Evolutionary conservation across 2,888 invertebrate species (phyloP).

Genomic region (Matsumyia berberina): DNA sequence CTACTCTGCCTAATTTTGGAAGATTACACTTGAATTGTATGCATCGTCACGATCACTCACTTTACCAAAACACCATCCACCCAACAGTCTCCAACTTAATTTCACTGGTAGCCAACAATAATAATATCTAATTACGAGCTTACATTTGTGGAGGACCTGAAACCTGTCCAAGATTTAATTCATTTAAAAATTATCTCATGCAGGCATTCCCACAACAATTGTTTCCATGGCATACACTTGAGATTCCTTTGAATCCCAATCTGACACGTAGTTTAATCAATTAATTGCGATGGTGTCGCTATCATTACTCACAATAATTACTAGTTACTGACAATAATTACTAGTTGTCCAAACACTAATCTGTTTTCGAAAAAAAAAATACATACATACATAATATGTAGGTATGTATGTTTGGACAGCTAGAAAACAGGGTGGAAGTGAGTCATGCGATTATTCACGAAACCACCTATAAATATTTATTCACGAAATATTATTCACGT

Average conservation of each 20-base stretch:
- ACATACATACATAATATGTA: no score
- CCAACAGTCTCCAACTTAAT: neutral
- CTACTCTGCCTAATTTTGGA: neutral
- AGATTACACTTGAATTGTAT: conserved; percentile 20
- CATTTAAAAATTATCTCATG: neutral
- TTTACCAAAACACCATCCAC: conserved; percentile 2
- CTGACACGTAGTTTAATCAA: no score
- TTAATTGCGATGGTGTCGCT: no score
- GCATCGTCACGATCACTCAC: neutral
- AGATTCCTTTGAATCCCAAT: no score
- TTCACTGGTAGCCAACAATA: no score
- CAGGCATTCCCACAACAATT: no score
- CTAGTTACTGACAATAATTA: no score
- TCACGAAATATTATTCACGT: neutral
- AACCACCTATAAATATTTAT: conserved; percentile 3
- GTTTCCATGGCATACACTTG: no score
- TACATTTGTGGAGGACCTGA: neutral
- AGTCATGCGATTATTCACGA: neutral
- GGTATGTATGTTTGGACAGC: no score
- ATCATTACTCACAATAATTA: no score
- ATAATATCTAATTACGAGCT: neutral
- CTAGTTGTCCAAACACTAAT: no score
- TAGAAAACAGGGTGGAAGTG: neutral
- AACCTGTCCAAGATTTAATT: neutral
- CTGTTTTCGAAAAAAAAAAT: no score